phyloP scores from a whole-genome alignment of 2,888 invertebrate species.

The Idaea biselata region DNA sequence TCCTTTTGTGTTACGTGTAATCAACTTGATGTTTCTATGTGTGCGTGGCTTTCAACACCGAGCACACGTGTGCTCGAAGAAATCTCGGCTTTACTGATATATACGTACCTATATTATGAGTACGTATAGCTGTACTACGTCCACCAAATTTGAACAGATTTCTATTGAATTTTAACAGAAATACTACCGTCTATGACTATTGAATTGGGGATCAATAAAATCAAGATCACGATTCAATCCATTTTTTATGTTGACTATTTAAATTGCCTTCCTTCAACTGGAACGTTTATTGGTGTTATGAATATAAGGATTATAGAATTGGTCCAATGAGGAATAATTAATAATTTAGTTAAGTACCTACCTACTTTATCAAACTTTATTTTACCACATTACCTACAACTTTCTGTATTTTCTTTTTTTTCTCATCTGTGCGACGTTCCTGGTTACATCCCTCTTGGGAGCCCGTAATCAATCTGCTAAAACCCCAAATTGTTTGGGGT shows the following conservation, averaged over 20 bases:
- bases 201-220: slow-evolving; percentile 20
- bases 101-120: slow-evolving; percentile 26
- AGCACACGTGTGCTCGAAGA: slow-evolving; percentile 46
- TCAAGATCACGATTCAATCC: slow-evolving; percentile 10
- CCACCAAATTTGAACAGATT: slow-evolving; percentile 27
- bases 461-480: too few species aligned
- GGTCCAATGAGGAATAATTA: not conserved
- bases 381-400: too few species aligned
- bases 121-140: slow-evolving; percentile 7
- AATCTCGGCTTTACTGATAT: slow-evolving; percentile 29
- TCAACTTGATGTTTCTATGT: slow-evolving; percentile 51
- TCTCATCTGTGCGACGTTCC: too few species aligned
- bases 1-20: slow-evolving; percentile 73
- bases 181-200: slow-evolving; percentile 15
- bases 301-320: not conserved
- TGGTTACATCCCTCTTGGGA: too few species aligned
- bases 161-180: slow-evolving; percentile 36
- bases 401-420: too few species aligned
- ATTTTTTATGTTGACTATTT: slow-evolving; percentile 12
- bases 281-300: not conserved
- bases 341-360: too few species aligned
- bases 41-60: slow-evolving; percentile 46
- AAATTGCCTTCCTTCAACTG: slow-evolving; percentile 2
- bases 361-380: too few species aligned
- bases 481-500: too few species aligned